phyloP scores from a whole-genome alignment of 2,113 vertebrate genomes.

The Caretta caretta region DNA sequence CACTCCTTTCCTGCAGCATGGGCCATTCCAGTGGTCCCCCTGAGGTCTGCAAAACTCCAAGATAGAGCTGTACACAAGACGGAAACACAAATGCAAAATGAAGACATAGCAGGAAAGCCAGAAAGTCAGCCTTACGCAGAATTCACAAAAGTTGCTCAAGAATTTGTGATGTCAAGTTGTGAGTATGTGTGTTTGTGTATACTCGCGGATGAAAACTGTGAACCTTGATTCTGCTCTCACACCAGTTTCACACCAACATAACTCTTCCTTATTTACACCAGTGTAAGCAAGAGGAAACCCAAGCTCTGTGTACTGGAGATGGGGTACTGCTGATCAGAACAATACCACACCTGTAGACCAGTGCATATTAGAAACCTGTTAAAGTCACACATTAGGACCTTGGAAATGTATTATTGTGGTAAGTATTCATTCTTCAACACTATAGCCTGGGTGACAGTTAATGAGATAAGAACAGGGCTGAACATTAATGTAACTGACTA shows the following conservation, averaged over 20 bases:
- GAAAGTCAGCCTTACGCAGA: background rate
- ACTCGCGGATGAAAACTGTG: background rate
- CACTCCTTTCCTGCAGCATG: background rate
- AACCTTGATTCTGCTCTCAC: background rate
- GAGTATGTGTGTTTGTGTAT: fast-evolving
- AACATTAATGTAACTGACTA: background rate
- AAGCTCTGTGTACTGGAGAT: background rate
- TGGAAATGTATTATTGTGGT: background rate
- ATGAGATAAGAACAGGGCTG: background rate
- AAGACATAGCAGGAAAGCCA: background rate
- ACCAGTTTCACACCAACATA: background rate
- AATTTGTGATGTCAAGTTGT: background rate
- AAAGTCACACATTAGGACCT: background rate
- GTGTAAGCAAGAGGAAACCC: background rate
- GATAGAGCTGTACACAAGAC: background rate
- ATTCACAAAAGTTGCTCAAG: background rate
- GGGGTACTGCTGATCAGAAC: background rate
- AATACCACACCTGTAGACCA: background rate
- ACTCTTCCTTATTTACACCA: background rate
- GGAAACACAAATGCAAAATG: background rate
- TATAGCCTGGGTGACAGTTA: background rate
- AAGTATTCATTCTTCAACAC: background rate
- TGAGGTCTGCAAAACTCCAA: fast-evolving
- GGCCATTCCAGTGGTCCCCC: background rate
- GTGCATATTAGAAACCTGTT: background rate